Evolutionary conservation across 2,888 invertebrate genomes (phyloP), one percentile per base, ranked within the genome.

Genomic region (Fragum whitleyi): DNA sequence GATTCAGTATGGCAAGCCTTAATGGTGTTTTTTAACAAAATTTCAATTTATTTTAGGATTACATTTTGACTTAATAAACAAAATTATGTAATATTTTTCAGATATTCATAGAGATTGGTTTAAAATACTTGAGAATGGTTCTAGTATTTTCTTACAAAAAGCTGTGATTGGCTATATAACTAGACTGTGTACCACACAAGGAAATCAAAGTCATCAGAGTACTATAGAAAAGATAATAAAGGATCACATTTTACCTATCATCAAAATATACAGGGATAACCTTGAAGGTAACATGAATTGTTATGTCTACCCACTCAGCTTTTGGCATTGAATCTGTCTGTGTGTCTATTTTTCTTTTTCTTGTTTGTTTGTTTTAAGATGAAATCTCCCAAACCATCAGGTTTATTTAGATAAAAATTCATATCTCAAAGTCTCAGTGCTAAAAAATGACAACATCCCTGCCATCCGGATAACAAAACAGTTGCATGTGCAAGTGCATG

Each of bases 71-170:
- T n/a, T n/a, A n/a, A n/a, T n/a, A n/a, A n/a, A n/a, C n/a, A n/a
- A n/a, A n/a, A n/a, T n/a, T n/a, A n/a, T n/a, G n/a, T n/a, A n/a
- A n/a, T n/a, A n/a, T 32, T 14, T 61, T 61, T 42, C 21, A 65
- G 65, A 65, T 42, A 23, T 65, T 32, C 65, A 42, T 26, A 26
- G 21, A 23, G 42, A 42, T 5, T 65, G 39, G 65, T 42, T 65
- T 23, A 26, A 19, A 19, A 36, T 61, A 19, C 53, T 74, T 16
- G 62, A 42, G 42, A 51, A 16, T 7, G 61, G 55, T 53, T 71
- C 74, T 19, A 83, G 83, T 71, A 70, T 83, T 21, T 83, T 83
- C 70, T 72, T 83, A 7, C 77, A 77, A 59, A 83, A 79, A 71
- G 76, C 83, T 36, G 59, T 83, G 21, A 65, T 79, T 6, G 55